Evolutionary conservation across 2,113 vertebrate genomes (phyloP), one percentile per base, ranked within the genome.

Genomic region (Archilochus colubris): DNA sequence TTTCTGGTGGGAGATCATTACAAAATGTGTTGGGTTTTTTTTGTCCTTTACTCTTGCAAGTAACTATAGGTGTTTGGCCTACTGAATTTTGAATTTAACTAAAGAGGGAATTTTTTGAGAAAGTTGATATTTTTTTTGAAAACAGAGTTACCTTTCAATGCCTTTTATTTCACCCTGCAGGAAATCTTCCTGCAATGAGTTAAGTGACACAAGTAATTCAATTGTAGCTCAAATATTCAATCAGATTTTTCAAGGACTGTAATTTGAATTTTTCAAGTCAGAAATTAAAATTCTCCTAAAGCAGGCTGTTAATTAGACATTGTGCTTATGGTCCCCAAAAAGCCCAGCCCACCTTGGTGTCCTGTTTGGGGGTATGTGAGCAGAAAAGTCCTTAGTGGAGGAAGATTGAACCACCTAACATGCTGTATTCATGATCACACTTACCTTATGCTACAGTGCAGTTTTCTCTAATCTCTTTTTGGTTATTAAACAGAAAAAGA

Each of bases 401-500:
- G 57, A 59, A 72, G 68, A 82, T 15, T 89, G 86, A 82, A 96
- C 69, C 82, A 64, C 14, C 1, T 89, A 92, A 82, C 40, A 50
- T 77, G 66, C 74, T 85, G 3, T 94, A 64, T 88, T 96, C 38
- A 90, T 82, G 63, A 92, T 95, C 61, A 77, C 86, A 55, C 64
- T 91, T 91, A 54, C 76, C 44, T 92, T 95, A 86, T 91, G 84
- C 69, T 89, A 94, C 86, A 88, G 75, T 95, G 75, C 78, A 88
- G 87, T 94, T 96, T 86, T 91, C 75, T 96, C 94, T 97, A 80
- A 96, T 57, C 91, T 87, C 82, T 97, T 97, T 96, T 95, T 89
- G 80, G 75, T 97, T 97, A 90, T 96, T 93, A 91, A 97, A 97
- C 97, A 99, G 99, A 99, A 99, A 96, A 99, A 99, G 98, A 99